Percentiles rank a stretch among this genome's conserved stretches.
phyloP scores from a whole-genome alignment of 1,140 invertebrate genomes.

The Brachionus rotundiformis region DNA sequence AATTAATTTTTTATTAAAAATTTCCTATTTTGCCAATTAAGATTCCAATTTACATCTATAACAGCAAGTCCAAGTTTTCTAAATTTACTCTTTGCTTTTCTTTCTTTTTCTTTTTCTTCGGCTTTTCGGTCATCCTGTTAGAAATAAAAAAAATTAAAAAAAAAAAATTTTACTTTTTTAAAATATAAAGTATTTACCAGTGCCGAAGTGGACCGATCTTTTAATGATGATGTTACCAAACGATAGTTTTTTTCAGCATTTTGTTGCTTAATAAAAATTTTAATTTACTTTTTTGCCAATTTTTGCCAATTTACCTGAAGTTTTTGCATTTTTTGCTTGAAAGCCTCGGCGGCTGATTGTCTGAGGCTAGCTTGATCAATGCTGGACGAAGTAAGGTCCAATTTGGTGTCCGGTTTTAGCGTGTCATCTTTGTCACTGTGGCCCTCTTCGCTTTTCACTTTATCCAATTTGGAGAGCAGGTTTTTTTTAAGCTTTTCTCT shows the following conservation, averaged over 20 bases:
- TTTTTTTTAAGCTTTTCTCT: neutral
- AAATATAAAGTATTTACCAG: neutral
- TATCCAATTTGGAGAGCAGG: neutral
- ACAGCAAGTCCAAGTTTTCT: slow-evolving; percentile 9
- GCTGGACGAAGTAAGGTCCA: slow-evolving; percentile 32
- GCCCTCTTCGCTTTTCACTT: neutral
- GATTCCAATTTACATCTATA: slow-evolving; percentile 10
- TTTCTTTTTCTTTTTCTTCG: neutral
- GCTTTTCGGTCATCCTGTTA: neutral
- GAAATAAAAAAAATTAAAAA: neutral
- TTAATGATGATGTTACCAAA: neutral
- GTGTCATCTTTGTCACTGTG: neutral
- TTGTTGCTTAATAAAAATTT: slow-evolving; percentile 21
- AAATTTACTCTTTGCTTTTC: slow-evolving; percentile 25
- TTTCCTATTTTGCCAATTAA: neutral
- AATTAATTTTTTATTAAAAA: neutral
- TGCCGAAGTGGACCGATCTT: neutral
- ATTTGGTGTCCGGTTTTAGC: neutral
- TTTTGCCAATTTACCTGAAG: slow-evolving; percentile 32
- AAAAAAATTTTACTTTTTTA: neutral
- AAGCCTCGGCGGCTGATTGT: neutral
- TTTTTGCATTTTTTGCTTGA: slow-evolving; percentile 28
- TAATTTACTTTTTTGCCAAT: neutral
- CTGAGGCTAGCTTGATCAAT: slow-evolving; percentile 15
- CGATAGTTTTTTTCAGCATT: slow-evolving; percentile 23